Conservation (phyloP, 2,888 invertebrate genomes). For the Andrena dorsata region DNA sequence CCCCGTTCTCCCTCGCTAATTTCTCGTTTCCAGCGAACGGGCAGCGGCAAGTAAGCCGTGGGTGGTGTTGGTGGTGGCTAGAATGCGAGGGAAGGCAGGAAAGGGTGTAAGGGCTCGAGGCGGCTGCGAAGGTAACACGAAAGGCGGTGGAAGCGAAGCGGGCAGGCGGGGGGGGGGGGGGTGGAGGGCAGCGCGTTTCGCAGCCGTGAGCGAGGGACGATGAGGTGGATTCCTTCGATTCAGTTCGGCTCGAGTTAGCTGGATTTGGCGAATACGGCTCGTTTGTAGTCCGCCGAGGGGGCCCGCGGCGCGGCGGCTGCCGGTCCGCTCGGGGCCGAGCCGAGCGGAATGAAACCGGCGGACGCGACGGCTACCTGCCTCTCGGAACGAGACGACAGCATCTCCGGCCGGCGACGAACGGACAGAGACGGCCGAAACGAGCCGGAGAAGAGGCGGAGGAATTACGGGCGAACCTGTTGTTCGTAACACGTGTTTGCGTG, state of each 20-base stretch:
- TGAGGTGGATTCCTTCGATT: constrained; percentile 79
- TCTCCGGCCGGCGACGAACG: constrained; percentile 35
- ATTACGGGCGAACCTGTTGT: constrained; percentile 79
- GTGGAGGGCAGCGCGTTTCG: constrained; percentile 20
- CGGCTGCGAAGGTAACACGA: constrained; percentile 38
- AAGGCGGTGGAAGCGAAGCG: constrained; percentile 41
- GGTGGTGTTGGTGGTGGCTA: constrained; percentile 51
- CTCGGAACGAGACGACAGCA: constrained; percentile 52
- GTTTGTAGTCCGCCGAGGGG: constrained; percentile 79
- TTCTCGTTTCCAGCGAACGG: constrained; percentile 65
- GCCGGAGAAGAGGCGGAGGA: constrained; percentile 47
- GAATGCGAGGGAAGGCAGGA: constrained; percentile 17
- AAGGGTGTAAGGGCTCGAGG: constrained; percentile 40
- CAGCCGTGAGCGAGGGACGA: constrained; percentile 24
- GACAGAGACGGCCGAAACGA: constrained; percentile 36
- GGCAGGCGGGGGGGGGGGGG: no score
- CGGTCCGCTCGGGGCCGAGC: constrained; percentile 46
- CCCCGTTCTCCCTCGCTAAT: constrained; percentile 65
- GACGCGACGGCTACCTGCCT: constrained; percentile 70
- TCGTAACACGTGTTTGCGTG: constrained; percentile 84
- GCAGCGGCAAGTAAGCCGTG: constrained; percentile 59
- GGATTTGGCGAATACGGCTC: constrained; percentile 82
- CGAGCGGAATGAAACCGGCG: constrained; percentile 65
- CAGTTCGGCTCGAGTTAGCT: constrained; percentile 81
- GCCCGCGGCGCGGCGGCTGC: constrained; percentile 68